Percentiles rank a stretch among this genome's conserved stretches.
Evolutionary conservation across 2,888 invertebrate species (phyloP).

Genomic region (Platycheirus albimanus): DNA sequence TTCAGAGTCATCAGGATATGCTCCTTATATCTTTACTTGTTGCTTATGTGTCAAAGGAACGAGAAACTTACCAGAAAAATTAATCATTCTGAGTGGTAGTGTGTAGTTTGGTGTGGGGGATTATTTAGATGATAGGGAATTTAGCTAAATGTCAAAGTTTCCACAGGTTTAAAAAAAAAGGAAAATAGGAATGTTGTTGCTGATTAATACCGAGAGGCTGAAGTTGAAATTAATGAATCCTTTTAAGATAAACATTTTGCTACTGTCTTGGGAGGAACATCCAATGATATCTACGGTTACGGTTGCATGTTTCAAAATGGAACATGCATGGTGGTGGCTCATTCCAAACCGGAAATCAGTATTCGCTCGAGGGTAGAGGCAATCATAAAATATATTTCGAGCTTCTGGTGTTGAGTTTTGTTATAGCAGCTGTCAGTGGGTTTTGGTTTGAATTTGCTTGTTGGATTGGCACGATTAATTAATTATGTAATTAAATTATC

Average conservation of each 20-base stretch:
- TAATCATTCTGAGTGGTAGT: constrained; percentile 53
- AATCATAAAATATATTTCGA: constrained; percentile 46
- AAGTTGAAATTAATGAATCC: constrained; percentile 65
- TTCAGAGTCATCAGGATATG: constrained; percentile 16
- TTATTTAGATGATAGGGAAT: constrained; percentile 15
- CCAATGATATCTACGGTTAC: too few relatives aligned
- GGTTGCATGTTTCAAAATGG: constrained; percentile 42
- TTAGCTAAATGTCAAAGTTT: constrained; percentile 58
- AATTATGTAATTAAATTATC: constrained; percentile 62
- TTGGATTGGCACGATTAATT: constrained; percentile 24
- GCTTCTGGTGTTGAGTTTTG: constrained; percentile 65
- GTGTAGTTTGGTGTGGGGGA: not conserved
- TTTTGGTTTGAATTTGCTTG: not conserved
- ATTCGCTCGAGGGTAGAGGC: constrained; percentile 45
- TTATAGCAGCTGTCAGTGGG: not conserved
- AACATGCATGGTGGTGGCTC: constrained; percentile 52
- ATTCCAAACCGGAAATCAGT: constrained; percentile 53
- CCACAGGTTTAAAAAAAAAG: constrained; percentile 43
- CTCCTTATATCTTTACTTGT: constrained; percentile 22
- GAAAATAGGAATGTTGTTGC: constrained; percentile 48
- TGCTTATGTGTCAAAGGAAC: constrained; percentile 23
- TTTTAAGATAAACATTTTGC: constrained; percentile 63
- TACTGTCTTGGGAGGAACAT: constrained; percentile 39
- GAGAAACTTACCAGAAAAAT: constrained; percentile 8
- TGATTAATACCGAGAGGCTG: constrained; percentile 44